These are phyloP conservation scores for Ennomos erosarius DNA, from an alignment of 2,888 invertebrate genomes.

Conservation along the genomic window DNA sequence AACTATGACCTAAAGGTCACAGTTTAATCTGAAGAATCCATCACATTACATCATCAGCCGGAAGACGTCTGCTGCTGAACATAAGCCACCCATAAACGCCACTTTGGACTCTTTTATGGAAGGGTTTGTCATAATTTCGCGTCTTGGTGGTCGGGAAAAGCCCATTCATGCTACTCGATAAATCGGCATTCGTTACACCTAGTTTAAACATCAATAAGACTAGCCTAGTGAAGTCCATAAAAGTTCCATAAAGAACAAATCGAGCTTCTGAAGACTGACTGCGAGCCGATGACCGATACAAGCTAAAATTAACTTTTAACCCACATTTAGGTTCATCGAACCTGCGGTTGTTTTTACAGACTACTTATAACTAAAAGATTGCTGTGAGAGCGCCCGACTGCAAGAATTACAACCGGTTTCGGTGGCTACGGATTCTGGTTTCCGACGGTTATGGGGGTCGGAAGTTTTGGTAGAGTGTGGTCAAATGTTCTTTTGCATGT, in stretches of 20 bases:
- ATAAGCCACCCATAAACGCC: no score
- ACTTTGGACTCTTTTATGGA: no score
- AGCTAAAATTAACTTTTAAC: constrained; percentile 52
- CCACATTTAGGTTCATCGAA: constrained; percentile 48
- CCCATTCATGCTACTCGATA: constrained; percentile 12
- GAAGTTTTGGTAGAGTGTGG: neutral
- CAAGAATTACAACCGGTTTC: constrained; percentile 14
- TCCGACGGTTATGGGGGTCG: no score
- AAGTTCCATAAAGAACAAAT: constrained; percentile 29
- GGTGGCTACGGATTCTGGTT: neutral
- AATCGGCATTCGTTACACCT: constrained; percentile 14
- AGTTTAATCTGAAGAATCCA: no score
- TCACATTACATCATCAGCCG: no score
- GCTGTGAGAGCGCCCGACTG: constrained; percentile 13
- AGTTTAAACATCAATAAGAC: constrained; percentile 10
- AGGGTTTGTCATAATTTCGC: no score
- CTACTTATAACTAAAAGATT: constrained; percentile 29
- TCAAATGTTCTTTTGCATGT: no score
- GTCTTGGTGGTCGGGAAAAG: no score
- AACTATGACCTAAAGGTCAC: no score
- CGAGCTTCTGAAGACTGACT: constrained; percentile 33
- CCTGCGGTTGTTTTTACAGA: constrained; percentile 32
- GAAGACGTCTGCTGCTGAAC: no score
- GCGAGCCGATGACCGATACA: constrained; percentile 39
- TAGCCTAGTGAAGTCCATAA: constrained; percentile 9